phyloP scores from a whole-genome alignment of 2,797 vertebrate species.

The Acropternis orthonyx region DNA sequence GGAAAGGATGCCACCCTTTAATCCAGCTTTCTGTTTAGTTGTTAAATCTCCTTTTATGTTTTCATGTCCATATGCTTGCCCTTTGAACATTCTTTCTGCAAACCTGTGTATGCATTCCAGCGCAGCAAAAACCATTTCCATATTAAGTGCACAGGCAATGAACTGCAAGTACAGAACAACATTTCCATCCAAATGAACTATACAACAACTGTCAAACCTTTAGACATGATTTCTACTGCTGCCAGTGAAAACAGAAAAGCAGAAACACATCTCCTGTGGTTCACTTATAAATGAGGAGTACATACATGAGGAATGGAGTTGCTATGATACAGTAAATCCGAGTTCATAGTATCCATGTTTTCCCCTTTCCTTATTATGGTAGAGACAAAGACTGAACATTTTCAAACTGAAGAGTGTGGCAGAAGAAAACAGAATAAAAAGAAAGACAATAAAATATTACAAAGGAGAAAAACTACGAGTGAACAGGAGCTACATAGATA shows the following conservation, averaged over 20 bases:
- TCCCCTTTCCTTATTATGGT: fast-evolving
- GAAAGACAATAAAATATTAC: background rate
- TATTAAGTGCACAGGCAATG: background rate
- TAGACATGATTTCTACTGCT: background rate
- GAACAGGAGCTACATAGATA: background rate
- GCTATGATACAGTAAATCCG: background rate
- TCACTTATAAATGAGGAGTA: background rate
- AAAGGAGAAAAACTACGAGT: background rate
- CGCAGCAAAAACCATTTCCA: fast-evolving
- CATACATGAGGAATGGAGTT: background rate
- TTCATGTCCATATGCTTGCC: background rate
- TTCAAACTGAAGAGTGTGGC: background rate
- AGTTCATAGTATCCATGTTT: background rate
- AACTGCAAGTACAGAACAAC: background rate
- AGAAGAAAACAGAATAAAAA: background rate
- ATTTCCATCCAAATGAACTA: background rate
- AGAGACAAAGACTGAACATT: background rate
- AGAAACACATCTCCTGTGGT: background rate
- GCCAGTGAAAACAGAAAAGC: background rate
- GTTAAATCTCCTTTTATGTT: background rate
- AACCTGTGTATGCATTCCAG: background rate
- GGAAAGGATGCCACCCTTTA: background rate
- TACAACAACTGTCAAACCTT: background rate
- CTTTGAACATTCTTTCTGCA: background rate
- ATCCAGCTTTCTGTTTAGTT: background rate